phyloP scores from a whole-genome alignment of 2,797 vertebrate species.

The Poecilia velifera region DNA sequence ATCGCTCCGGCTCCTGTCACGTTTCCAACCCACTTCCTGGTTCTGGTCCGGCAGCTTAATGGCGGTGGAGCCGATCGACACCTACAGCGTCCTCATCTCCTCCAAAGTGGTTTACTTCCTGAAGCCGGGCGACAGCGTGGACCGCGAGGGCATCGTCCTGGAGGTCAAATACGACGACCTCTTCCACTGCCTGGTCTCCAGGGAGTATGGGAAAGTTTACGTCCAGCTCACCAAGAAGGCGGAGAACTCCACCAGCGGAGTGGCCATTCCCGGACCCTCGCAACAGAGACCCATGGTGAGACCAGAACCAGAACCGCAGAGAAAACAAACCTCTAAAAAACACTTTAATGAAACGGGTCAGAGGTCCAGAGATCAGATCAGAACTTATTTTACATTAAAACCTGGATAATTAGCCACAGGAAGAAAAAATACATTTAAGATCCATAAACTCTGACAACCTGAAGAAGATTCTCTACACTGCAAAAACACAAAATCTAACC shows the following conservation, averaged over 20 bases:
- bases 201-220: constrained; percentile 94
- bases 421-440: too few relatives aligned
- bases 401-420: too few relatives aligned
- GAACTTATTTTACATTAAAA: too few relatives aligned
- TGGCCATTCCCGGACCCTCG: constrained; percentile 94
- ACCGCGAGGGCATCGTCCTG: constrained; percentile 94
- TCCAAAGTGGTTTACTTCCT: constrained; percentile 97
- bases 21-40: not conserved
- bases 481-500: too few relatives aligned
- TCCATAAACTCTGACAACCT: too few relatives aligned
- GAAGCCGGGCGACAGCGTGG: constrained; percentile 86
- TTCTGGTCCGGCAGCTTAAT: constrained; percentile 85
- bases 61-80: constrained; percentile 92
- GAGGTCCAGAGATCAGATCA: too few relatives aligned
- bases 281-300: constrained; percentile 98
- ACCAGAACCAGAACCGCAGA: not conserved
- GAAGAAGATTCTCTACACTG: too few relatives aligned
- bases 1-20: not conserved
- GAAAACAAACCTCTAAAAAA: too few relatives aligned
- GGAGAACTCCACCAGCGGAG: constrained; percentile 87
- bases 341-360: too few relatives aligned
- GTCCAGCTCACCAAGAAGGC: constrained; percentile 98
- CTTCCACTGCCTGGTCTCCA: constrained; percentile 97
- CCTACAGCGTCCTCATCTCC: constrained; percentile 95
- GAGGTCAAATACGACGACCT: constrained; percentile 97